Base-by-base conservation (phyloP, 2,113 vertebrate genomes). In the Benitochromis conjunctus region DNA sequence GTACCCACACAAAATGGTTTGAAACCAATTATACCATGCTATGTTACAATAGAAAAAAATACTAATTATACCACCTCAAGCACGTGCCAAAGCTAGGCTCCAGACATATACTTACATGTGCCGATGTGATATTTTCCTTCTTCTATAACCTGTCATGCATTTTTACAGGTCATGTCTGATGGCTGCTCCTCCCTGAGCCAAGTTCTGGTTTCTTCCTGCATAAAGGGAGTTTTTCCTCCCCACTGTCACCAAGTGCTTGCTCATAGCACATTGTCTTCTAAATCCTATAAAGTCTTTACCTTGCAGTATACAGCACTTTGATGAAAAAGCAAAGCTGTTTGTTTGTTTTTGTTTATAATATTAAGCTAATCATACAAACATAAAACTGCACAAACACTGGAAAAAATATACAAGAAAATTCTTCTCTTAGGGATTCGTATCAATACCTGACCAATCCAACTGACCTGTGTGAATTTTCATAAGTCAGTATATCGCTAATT, bases 151-250 rank as follows among this genome's bases (percentile, higher is more conserved):
- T 18, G 14, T 74, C 41, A 74, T 51, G 18, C 24, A 29, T 76
- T 51, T 76, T 51, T 29, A 48, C 46, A 71, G 43, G 16, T 6
- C 5, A 0, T 24, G 0, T 43, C n/a, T 10, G 38, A 71, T 71
- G 38, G 64, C 3, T 69, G n/a, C 1, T 5, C n/a, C 12, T 69
- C 64, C 38, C 38, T 69, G 64, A 43, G 64, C 0, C 38, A 16
- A 12, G 5, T 43, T 69, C 38, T 43, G 64, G 38, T 69, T 24
- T 41, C 6, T 69, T 24, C 7, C 36, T 69, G n/a, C 4, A 0
- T 14, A 69, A 69, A 69, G n/a, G 36, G 62, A 69, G 36, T 16
- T 69, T 43, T 66, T 66, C 12, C 21, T 9, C n/a, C 2, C n/a
- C 64, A 43, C 11, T 66, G 62, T 8, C 62, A 38, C 7, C 38